Conservation (phyloP, 23 tunicate genomes). For the Styela plicata region DNA sequence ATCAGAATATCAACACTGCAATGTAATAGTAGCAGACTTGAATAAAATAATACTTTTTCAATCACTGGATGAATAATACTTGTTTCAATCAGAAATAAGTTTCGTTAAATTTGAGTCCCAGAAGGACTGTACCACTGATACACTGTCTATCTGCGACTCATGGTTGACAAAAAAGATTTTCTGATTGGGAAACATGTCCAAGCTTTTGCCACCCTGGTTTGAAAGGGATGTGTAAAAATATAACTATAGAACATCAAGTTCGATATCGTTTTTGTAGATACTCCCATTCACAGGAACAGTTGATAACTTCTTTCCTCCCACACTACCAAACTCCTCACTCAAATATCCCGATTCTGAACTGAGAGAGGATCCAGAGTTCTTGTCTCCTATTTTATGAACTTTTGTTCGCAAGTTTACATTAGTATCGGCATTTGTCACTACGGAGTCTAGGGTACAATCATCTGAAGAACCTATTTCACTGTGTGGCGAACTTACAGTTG, state of each 20-base stretch:
- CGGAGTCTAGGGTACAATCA: background rate
- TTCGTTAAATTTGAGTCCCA: too few relatives aligned
- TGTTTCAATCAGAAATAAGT: too few relatives aligned
- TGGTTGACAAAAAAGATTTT: too few relatives aligned
- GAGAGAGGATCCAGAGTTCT: conserved; percentile 9
- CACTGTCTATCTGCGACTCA: too few relatives aligned
- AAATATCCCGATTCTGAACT: conserved; percentile 24
- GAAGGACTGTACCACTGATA: too few relatives aligned
- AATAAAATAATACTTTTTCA: too few relatives aligned
- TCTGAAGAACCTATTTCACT: conserved; percentile 18
- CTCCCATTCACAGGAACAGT: background rate
- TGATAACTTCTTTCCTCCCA: background rate
- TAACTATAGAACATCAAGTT: background rate
- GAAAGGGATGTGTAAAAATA: too few relatives aligned
- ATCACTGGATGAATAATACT: too few relatives aligned
- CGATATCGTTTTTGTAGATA: background rate
- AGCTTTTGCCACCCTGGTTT: too few relatives aligned
- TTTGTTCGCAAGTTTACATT: background rate
- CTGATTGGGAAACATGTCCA: too few relatives aligned
- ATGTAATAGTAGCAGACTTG: too few relatives aligned
- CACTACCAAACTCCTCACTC: conserved; percentile 4
- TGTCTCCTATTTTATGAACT: background rate
- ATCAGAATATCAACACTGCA: too few relatives aligned
- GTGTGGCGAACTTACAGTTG: background rate
- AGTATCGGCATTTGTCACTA: background rate